Evolutionary conservation across 2,113 vertebrate species (phyloP).

Genomic region (Dasyornis broadbenti): DNA sequence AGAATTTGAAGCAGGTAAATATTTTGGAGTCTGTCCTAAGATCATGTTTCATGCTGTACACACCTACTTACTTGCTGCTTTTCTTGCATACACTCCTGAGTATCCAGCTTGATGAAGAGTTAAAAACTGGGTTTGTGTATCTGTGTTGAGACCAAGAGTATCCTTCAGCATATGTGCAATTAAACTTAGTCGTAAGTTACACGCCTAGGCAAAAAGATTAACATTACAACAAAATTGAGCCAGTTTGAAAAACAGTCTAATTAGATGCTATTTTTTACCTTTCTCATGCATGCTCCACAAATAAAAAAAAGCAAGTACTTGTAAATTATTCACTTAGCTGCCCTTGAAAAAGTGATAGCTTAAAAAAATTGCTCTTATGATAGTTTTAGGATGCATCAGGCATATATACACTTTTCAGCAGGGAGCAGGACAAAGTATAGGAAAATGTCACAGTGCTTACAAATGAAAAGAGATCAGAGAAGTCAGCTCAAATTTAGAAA

Average conservation of each 20-base stretch:
- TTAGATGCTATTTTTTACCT: not conserved
- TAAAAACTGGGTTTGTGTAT: not conserved
- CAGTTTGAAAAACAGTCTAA: not conserved
- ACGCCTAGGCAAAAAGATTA: not conserved
- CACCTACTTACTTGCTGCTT: not conserved
- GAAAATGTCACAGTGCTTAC: slow-evolving; percentile 11
- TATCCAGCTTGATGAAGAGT: not conserved
- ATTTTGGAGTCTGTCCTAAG: not conserved
- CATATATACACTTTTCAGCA: not conserved
- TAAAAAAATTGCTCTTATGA: not conserved
- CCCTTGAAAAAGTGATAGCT: not conserved
- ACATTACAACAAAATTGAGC: not conserved
- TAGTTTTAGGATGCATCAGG: not conserved
- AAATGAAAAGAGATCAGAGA: slow-evolving; percentile 27
- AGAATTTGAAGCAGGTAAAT: not conserved
- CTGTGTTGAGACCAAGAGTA: not conserved
- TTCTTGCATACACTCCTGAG: not conserved
- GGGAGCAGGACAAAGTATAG: not conserved
- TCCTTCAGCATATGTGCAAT: not conserved
- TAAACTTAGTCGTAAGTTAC: not conserved
- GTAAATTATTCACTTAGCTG: slow-evolving; percentile 29
- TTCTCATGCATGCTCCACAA: not conserved
- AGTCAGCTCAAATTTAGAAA: slow-evolving; percentile 9
- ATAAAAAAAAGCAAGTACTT: not conserved
- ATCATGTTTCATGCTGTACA: not conserved